Conservation (phyloP, 2,113 vertebrate genomes). For the Ovibos moschatus region DNA sequence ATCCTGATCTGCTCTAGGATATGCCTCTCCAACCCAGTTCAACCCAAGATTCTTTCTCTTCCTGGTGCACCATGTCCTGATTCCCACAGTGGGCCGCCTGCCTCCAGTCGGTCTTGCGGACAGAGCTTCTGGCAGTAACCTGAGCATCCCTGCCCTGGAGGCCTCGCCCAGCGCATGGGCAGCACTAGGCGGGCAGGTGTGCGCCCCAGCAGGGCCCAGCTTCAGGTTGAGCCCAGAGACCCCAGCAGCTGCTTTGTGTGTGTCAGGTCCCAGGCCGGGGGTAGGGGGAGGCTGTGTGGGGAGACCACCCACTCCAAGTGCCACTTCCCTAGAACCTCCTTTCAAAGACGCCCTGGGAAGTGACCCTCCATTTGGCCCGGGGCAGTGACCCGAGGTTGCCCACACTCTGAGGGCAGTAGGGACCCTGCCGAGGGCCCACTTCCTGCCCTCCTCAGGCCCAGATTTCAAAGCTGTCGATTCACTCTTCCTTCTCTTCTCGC, state of each 20-base stretch:
- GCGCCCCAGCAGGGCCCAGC: background rate
- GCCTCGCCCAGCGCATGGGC: background rate
- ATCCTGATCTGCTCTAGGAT: background rate
- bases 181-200: background rate
- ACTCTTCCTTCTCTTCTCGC: constrained; percentile 51
- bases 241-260: background rate
- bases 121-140: background rate
- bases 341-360: constrained; percentile 1
- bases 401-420: background rate
- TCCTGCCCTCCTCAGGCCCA: constrained; percentile 52
- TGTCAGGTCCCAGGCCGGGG: background rate
- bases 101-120: background rate
- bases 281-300: background rate
- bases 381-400: constrained; percentile 6
- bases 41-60: background rate
- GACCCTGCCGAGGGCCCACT: background rate
- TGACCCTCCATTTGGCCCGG: background rate
- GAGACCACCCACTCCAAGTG: constrained; percentile 3
- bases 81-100: background rate
- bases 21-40: background rate
- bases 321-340: constrained; percentile 6
- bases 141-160: background rate
- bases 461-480: constrained; percentile 66
- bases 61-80: background rate
- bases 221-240: background rate